Evolutionary conservation across 2,113 vertebrate species (phyloP).

Genomic region (Silurus meridionalis): DNA sequence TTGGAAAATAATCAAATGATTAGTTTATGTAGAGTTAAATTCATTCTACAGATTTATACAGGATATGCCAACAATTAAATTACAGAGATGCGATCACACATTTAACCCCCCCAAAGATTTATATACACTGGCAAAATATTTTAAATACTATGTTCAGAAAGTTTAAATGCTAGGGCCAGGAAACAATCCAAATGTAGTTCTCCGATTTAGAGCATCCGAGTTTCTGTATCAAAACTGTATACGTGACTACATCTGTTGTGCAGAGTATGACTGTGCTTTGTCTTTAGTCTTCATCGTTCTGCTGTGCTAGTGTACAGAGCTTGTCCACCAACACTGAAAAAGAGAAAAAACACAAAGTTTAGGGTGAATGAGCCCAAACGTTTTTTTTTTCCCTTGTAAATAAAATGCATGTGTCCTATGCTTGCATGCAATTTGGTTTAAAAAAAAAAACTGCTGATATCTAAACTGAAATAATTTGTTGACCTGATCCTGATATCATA

Average conservation of each 20-base stretch:
- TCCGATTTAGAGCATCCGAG: not conserved
- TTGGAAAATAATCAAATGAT: not conserved
- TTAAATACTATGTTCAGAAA: not conserved
- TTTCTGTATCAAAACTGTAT: not conserved
- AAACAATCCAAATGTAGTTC: not conserved
- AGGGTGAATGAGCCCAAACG: not conserved
- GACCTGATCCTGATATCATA: not conserved
- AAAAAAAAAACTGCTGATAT: no score
- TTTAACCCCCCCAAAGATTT: no score
- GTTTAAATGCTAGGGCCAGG: not conserved
- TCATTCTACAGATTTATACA: not conserved
- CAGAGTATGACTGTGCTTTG: not conserved
- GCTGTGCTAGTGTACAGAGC: constrained; percentile 58
- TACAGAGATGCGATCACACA: not conserved
- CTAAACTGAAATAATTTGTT: not conserved
- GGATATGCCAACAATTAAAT: not conserved
- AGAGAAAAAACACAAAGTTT: not conserved
- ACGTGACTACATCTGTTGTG: not conserved
- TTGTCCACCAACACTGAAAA: constrained; percentile 68
- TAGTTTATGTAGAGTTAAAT: not conserved
- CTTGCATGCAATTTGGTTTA: not conserved
- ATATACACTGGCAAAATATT: not conserved
- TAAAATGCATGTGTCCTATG: not conserved
- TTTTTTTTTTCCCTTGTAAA: not conserved
- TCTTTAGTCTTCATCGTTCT: constrained; percentile 57